These are phyloP conservation scores for Ceyx margarethae DNA, from an alignment of 2,113 vertebrate species.

Conservation along the genomic window DNA sequence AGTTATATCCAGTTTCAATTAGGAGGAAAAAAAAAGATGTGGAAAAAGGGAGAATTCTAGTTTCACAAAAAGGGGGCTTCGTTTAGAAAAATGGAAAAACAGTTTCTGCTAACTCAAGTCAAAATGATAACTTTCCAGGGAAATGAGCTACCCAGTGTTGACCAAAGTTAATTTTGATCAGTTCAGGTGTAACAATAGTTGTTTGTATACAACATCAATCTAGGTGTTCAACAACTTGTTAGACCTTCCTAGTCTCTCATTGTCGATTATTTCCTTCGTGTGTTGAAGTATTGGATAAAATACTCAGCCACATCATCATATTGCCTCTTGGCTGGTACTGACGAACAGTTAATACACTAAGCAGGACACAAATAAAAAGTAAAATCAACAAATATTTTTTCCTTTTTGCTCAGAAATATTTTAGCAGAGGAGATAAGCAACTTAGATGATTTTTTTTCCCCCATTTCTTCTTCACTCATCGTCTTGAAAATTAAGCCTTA, in stretches of 20 bases:
- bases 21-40: rapidly evolving
- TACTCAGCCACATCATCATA: neutral
- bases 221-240: neutral
- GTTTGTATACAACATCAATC: neutral
- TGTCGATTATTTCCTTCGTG: neutral
- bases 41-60: neutral
- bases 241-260: neutral
- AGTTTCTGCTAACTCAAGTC: neutral
- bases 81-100: neutral
- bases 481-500: neutral
- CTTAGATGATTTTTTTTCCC: neutral
- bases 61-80: neutral
- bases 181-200: neutral
- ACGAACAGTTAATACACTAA: neutral
- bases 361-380: neutral
- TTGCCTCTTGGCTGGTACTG: neutral
- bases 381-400: neutral
- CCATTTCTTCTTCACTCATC: neutral
- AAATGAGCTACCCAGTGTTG: neutral
- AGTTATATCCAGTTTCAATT: neutral
- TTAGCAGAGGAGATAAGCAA: neutral
- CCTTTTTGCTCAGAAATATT: neutral
- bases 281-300: neutral
- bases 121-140: neutral
- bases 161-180: neutral